These are phyloP conservation scores for Pelodytes ibericus DNA, from an alignment of 2,797 vertebrate species.

Conservation along the genomic window DNA sequence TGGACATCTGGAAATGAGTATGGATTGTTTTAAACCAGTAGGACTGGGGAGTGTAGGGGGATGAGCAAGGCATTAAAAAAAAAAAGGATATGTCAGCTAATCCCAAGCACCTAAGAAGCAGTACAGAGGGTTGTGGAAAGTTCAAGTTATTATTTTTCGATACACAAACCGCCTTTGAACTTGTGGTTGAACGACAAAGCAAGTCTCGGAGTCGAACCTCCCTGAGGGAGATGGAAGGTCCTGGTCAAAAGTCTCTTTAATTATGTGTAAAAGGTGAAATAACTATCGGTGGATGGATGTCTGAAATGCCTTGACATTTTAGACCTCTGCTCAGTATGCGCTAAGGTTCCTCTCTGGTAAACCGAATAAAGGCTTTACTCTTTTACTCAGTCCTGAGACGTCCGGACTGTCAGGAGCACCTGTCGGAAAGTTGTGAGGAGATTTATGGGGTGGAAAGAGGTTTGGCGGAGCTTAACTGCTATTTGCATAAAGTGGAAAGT, in stretches of 20 bases:
- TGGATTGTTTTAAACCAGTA: not conserved
- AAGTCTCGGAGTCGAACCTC: not conserved
- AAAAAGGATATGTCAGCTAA: slow-evolving; percentile 5
- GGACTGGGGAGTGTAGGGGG: slow-evolving; percentile 11
- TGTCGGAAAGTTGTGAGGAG: not conserved
- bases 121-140: not conserved
- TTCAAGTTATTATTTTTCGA: slow-evolving; percentile 3
- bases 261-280: slow-evolving; percentile 24
- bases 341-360: not conserved
- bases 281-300: not conserved
- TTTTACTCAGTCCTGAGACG: not conserved
- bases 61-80: not conserved
- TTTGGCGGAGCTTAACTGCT: not conserved
- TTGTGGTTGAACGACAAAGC: not conserved
- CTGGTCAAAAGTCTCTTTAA: slow-evolving; percentile 17
- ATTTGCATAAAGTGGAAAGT: not conserved
- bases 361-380: not conserved
- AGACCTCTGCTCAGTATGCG: slow-evolving; percentile 6
- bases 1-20: not conserved
- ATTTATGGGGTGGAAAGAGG: not conserved
- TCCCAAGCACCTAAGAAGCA: not conserved
- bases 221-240: not conserved
- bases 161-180: not conserved
- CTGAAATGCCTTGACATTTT: slow-evolving; percentile 37
- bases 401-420: slow-evolving; percentile 1